Conservation (phyloP, 2,113 vertebrate species). For the Sebastes fasciatus region DNA sequence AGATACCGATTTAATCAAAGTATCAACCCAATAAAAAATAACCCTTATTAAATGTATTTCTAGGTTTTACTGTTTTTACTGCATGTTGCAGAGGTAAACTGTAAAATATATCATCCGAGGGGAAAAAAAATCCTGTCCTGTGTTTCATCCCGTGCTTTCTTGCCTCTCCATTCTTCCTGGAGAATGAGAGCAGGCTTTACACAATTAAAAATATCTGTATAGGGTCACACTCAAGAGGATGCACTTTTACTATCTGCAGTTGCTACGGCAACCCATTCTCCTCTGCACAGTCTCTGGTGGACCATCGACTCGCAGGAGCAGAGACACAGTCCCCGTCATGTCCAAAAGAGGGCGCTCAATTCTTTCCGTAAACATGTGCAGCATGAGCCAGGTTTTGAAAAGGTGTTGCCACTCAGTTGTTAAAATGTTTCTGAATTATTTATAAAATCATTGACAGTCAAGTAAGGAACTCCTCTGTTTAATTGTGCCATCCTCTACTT, state of each 20-base stretch:
- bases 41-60: not conserved
- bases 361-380: not conserved
- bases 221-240: conserved; percentile 65
- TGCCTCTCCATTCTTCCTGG: conserved; percentile 15
- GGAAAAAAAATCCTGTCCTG: not conserved
- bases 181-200: conserved; percentile 38
- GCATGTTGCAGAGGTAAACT: not conserved
- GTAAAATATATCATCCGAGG: not conserved
- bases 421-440: conserved; percentile 15
- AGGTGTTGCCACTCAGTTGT: not conserved
- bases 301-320: not conserved
- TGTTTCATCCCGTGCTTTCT: conserved; percentile 2
- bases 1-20: not conserved
- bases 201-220: conserved; percentile 65
- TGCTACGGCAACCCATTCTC: conserved; percentile 78
- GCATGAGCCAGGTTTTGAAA: not conserved
- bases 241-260: conserved; percentile 73
- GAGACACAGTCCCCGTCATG: conserved; percentile 11
- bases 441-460: not conserved
- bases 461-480: not conserved
- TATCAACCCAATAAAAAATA: not conserved
- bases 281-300: conserved; percentile 45
- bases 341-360: conserved; percentile 68
- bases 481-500: not conserved
- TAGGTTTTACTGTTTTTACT: not conserved